A percentile compares a stretch with the other conserved stretches of the same genome.
Conservation (phyloP, 2,113 vertebrate genomes). For the Paramormyrops kingsleyae region DNA sequence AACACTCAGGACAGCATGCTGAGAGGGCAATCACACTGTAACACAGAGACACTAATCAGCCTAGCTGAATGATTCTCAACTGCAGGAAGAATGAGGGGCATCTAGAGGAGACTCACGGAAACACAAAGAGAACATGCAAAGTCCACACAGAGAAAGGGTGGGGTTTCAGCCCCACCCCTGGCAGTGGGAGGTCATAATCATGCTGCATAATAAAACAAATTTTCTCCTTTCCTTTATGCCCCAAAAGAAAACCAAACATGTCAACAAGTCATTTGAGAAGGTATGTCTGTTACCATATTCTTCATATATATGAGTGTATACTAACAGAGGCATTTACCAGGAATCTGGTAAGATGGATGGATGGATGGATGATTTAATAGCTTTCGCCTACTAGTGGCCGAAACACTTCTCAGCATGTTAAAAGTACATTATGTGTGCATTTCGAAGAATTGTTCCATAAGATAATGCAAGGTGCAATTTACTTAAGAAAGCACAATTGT, state of each 20-base stretch:
- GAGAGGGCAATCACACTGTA: not conserved
- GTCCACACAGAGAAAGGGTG: not conserved
- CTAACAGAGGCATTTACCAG: not conserved
- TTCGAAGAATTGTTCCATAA: not conserved
- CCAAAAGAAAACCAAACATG: not conserved
- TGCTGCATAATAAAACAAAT: not conserved
- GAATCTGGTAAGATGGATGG: not conserved
- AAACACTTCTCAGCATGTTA: not conserved
- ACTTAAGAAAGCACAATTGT: not conserved
- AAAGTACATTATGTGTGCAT: not conserved
- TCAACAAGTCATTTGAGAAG: not conserved
- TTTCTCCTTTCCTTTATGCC: not conserved
- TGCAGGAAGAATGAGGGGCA: not conserved
- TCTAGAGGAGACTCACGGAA: not conserved
- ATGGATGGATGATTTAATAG: not conserved
- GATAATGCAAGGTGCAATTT: not conserved
- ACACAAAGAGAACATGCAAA: not conserved
- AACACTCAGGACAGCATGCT: not conserved
- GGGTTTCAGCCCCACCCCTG: not conserved
- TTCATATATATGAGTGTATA: not conserved
- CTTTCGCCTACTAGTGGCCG: not conserved
- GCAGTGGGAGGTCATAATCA: not conserved
- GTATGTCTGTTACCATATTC: not conserved
- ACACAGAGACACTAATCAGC: not conserved
- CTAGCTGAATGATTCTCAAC: not conserved